These are phyloP conservation scores for Sthenelais limicola DNA, from an alignment of 2,888 invertebrate species.

Conservation along the genomic window DNA sequence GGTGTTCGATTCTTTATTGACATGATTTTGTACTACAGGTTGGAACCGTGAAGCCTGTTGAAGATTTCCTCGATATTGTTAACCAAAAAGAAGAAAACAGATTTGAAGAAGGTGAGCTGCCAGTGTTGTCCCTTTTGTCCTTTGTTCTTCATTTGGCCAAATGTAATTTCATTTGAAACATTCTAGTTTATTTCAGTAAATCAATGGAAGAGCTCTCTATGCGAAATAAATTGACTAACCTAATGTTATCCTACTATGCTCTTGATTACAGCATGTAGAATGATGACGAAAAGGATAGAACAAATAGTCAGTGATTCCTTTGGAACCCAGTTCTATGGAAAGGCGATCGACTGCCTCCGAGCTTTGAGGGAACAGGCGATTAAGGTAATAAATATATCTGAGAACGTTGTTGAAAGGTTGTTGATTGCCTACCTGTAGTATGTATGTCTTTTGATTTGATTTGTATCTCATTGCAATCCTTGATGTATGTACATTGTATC, in stretches of 20 bases:
- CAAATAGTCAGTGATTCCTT: conserved; percentile 70
- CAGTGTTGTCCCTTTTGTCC: too few species aligned
- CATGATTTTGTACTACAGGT: conserved; percentile 69
- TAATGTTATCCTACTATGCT: not conserved
- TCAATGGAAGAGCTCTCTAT: not conserved
- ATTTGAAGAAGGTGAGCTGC: conserved; percentile 64
- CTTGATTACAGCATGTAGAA: conserved; percentile 72
- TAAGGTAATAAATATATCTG: conserved; percentile 57
- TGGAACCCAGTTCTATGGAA: conserved; percentile 68
- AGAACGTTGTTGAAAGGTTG: not conserved
- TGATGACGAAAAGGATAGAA: conserved; percentile 68
- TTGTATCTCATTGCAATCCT: too few species aligned
- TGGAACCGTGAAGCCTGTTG: conserved; percentile 77
- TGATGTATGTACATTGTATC: too few species aligned
- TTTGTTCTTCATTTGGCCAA: too few species aligned
- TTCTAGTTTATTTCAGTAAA: not conserved
- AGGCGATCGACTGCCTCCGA: conserved; percentile 70
- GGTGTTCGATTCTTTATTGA: not conserved
- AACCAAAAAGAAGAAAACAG: conserved; percentile 64
- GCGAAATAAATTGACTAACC: not conserved
- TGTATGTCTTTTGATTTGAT: too few species aligned
- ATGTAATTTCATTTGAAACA: not conserved
- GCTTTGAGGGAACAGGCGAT: conserved; percentile 63
- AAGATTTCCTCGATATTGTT: conserved; percentile 75
- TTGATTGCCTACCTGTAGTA: too few species aligned